Evolutionary conservation across 2,888 invertebrate genomes (phyloP).

Genomic region (Tinea trinotella): DNA sequence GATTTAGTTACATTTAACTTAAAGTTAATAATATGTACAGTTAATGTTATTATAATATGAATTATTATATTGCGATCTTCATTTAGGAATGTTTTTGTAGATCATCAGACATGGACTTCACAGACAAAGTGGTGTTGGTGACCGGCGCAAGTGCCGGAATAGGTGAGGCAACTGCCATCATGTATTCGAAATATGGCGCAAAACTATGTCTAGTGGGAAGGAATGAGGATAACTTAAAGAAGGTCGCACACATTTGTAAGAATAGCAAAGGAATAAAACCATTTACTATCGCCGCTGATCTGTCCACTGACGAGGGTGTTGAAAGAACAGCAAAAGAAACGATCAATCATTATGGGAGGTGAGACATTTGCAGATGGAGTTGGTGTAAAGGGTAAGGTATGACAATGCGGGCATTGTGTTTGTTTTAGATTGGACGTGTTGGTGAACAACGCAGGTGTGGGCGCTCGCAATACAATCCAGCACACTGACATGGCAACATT

Average conservation of each 20-base stretch:
- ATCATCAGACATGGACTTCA: conserved; percentile 29
- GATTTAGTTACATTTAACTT: background rate
- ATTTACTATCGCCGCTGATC: conserved; percentile 32
- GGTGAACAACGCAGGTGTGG: conserved; percentile 70
- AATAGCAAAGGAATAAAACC: conserved; percentile 27
- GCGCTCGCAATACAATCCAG: conserved; percentile 44
- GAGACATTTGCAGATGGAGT: too few species aligned
- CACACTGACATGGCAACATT: conserved; percentile 31
- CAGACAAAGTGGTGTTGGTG: conserved; percentile 35
- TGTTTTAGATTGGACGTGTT: conserved; percentile 38
- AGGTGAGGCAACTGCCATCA: conserved; percentile 32
- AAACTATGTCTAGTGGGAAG: conserved; percentile 33
- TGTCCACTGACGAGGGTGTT: conserved; percentile 37
- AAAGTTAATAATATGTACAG: too few species aligned
- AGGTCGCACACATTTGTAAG: conserved; percentile 26
- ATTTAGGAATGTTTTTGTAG: too few species aligned
- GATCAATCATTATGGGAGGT: conserved; percentile 34
- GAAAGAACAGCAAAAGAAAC: conserved; percentile 32
- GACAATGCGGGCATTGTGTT: too few species aligned
- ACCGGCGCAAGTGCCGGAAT: conserved; percentile 41
- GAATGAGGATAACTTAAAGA: conserved; percentile 29
- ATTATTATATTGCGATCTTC: background rate
- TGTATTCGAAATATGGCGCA: conserved; percentile 34
- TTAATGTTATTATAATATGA: background rate
- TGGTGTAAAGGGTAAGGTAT: background rate